Evolutionary conservation across 2,888 invertebrate species (phyloP), one percentile per base, ranked within the genome.

Genomic region (Smittia sp.): DNA sequence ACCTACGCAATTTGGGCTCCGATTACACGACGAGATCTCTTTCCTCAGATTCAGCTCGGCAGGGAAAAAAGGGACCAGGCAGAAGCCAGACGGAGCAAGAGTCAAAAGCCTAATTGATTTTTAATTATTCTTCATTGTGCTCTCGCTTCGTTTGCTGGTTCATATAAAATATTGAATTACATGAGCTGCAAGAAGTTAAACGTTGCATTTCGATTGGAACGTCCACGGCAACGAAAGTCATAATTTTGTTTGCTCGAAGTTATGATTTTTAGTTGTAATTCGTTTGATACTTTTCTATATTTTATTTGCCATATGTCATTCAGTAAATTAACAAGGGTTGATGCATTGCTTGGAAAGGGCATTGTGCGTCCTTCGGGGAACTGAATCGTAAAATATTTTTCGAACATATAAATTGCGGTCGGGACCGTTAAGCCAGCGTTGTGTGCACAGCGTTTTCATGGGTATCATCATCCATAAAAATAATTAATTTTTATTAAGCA

Each of bases 401-500:
- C 46, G 11, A 46, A 32, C 9, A 9, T 2, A 15, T n/a, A 46
- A 46, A 46, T 15, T 46, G 46, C 46, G 46, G 46, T 46, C 11
- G 15, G 2, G 2, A 46, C 3, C n/a, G 46, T 46, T 46, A 46
- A 46, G 46, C 46, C 46, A 46, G 46, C 22, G 58, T 15, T 46
- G 46, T n/a, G 6, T 58, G 18, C 58, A 4, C 20, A 58, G 9
- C 22, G n/a, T 25, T 63, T 63, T 63, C 63, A 63, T 63, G 63
- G 27, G 15, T 27, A 63, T 63, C 63, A 63, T 27, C 63, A 25
- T 24, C 63, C 63, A 63, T 69, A 69, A 72, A 70, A 72, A 72
- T 72, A 72, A 72, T 72, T 72, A 72, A 72, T 72, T 72, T 72
- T 62, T 62, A 39, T 72, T 72, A 72, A 72, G 54, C 25, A 62